A percentile compares a stretch with the other conserved stretches of the same genome.
Conservation (phyloP, 2,797 vertebrate species). For the Syngnathus acus region DNA sequence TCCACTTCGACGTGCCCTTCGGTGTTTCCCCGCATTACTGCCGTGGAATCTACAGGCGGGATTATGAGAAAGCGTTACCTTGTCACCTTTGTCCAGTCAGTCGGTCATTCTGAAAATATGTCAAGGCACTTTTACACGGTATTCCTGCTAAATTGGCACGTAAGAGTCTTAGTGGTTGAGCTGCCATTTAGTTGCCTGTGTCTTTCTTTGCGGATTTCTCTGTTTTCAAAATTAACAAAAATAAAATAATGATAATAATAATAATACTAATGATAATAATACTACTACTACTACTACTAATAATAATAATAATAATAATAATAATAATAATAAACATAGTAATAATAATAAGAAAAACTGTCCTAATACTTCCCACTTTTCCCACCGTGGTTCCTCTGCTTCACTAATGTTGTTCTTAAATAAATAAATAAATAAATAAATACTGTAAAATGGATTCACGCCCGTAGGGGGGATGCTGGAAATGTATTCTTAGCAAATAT, state of each 20-base stretch:
- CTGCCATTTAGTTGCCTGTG: too few relatives aligned
- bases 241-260: too few relatives aligned
- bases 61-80: neutral
- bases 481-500: neutral
- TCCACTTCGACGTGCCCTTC: constrained; percentile 25
- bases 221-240: neutral
- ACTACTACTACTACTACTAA: too few relatives aligned
- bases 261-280: too few relatives aligned
- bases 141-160: too few relatives aligned
- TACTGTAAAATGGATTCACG: neutral
- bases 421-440: neutral
- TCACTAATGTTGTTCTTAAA: neutral
- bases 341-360: too few relatives aligned
- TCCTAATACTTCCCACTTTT: neutral
- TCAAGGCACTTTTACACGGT: neutral
- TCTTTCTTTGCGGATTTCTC: neutral
- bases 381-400: neutral
- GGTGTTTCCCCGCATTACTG: constrained; percentile 35
- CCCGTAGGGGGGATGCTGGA: neutral
- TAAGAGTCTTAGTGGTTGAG: too few relatives aligned
- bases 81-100: neutral
- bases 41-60: neutral
- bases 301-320: too few relatives aligned
- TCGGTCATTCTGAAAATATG: neutral
- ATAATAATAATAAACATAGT: too few relatives aligned